Evolutionary conservation across 2,113 vertebrate species (phyloP).

Genomic region (Oriolus oriolus): DNA sequence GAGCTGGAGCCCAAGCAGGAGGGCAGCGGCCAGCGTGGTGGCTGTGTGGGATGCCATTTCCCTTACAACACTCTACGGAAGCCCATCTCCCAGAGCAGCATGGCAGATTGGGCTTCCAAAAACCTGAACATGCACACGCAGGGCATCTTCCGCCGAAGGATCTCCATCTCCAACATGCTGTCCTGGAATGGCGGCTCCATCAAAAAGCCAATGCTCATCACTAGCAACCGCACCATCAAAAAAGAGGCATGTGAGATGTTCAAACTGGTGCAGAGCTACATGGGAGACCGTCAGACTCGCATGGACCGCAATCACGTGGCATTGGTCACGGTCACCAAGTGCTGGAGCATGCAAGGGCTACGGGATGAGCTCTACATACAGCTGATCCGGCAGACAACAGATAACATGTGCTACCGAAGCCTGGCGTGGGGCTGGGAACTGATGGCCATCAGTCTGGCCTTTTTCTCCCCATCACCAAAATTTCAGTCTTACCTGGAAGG

Average conservation of each 20-base stretch:
- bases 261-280: constrained; percentile 89
- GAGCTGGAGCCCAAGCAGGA: constrained; percentile 74
- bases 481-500: constrained; percentile 90
- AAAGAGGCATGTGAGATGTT: constrained; percentile 92
- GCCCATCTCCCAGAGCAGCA: constrained; percentile 81
- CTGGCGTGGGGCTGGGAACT: constrained; percentile 87
- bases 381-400: constrained; percentile 86
- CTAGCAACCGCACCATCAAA: constrained; percentile 80
- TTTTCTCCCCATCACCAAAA: constrained; percentile 88
- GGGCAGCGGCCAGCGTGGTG: constrained; percentile 59
- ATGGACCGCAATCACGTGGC: constrained; percentile 83
- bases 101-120: constrained; percentile 90
- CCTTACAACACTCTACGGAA: constrained; percentile 79
- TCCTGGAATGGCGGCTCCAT: constrained; percentile 88
- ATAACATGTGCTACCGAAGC: constrained; percentile 80
- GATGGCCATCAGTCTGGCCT: constrained; percentile 87
- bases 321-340: constrained; percentile 81
- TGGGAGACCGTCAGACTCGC: constrained; percentile 87
- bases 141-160: constrained; percentile 85
- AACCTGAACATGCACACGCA: constrained; percentile 92
- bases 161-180: constrained; percentile 90
- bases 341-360: constrained; percentile 85
- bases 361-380: constrained; percentile 89
- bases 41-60: constrained; percentile 63
- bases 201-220: constrained; percentile 91